Evolutionary conservation across 2,113 vertebrate genomes (phyloP).

Genomic region (Paradisaea rubra): DNA sequence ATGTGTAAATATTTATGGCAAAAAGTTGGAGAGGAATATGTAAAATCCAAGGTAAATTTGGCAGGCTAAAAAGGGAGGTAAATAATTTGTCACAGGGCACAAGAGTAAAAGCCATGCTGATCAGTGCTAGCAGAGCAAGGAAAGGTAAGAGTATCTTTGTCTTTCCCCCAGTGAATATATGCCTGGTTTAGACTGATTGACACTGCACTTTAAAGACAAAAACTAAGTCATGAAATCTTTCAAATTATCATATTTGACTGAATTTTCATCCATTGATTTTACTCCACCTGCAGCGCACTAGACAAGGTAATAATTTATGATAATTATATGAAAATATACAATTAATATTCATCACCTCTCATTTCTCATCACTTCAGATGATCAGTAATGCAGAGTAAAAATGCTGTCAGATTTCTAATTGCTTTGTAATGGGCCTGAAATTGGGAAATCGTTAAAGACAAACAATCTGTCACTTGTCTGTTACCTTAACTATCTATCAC

Average conservation of each 20-base stretch:
- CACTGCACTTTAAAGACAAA: slow-evolving; percentile 28
- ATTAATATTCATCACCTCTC: slow-evolving; percentile 87
- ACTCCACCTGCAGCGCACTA: slow-evolving; percentile 73
- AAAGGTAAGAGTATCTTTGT: background rate
- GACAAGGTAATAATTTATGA: slow-evolving; percentile 87
- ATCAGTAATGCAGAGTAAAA: slow-evolving; percentile 86
- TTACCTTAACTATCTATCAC: slow-evolving; percentile 87
- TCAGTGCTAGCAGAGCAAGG: background rate
- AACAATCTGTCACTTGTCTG: slow-evolving; percentile 92
- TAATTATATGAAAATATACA: slow-evolving; percentile 87
- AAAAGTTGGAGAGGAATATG: background rate
- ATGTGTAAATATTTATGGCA: background rate
- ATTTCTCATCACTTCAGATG: slow-evolving; percentile 84
- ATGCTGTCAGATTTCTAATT: slow-evolving; percentile 87
- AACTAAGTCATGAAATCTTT: slow-evolving; percentile 61
- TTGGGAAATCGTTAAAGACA: slow-evolving; percentile 84
- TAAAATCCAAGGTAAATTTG: background rate
- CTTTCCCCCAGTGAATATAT: background rate
- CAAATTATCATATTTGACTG: slow-evolving; percentile 72
- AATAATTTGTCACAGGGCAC: background rate
- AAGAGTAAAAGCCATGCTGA: background rate
- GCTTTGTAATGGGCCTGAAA: slow-evolving; percentile 87
- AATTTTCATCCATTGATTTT: slow-evolving; percentile 67
- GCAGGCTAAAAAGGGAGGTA: background rate
- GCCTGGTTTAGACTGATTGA: slow-evolving; percentile 34